phyloP scores from a whole-genome alignment of 2,888 invertebrate species.

The Hemaris fuciformis region DNA sequence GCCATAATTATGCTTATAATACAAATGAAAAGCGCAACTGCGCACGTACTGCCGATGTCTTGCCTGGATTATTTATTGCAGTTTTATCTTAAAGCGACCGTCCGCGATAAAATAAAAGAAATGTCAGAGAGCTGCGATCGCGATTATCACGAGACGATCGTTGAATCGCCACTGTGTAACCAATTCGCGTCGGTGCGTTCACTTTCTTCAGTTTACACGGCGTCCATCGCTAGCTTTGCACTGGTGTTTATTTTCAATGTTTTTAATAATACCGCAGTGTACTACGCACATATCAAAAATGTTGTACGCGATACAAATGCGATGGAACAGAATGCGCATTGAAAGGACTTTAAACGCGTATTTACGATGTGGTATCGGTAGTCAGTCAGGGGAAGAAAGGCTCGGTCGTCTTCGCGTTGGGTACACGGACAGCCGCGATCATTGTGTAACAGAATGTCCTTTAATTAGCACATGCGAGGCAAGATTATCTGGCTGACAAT shows the following conservation, averaged over 20 bases:
- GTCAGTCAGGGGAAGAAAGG: conserved; percentile 68
- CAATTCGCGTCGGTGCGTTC: conserved; percentile 30
- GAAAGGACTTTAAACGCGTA: conserved; percentile 60
- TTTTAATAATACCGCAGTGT: conserved; percentile 34
- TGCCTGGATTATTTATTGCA: conserved; percentile 73
- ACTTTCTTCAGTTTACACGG: conserved; percentile 19
- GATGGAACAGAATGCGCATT: conserved; percentile 59
- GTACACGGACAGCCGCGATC: conserved; percentile 63
- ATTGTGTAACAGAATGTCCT: conserved; percentile 67
- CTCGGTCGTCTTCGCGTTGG: conserved; percentile 56
- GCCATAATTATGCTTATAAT: conserved; percentile 73
- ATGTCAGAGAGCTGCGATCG: conserved; percentile 72
- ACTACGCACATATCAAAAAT: conserved; percentile 16
- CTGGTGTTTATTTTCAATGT: not conserved
- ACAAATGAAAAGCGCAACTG: conserved; percentile 72
- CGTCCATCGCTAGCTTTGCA: conserved; percentile 30
- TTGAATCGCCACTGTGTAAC: conserved; percentile 58
- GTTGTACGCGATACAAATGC: conserved; percentile 29
- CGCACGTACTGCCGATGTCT: conserved; percentile 65
- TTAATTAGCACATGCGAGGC: conserved; percentile 78
- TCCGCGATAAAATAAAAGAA: conserved; percentile 78
- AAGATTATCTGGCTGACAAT: conserved; percentile 65
- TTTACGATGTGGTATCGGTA: conserved; percentile 63
- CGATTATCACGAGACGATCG: conserved; percentile 75
- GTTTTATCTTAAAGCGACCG: conserved; percentile 72